Base-by-base conservation (phyloP, 2,888 invertebrate species). In the Drosophila vallismaia region DNA sequence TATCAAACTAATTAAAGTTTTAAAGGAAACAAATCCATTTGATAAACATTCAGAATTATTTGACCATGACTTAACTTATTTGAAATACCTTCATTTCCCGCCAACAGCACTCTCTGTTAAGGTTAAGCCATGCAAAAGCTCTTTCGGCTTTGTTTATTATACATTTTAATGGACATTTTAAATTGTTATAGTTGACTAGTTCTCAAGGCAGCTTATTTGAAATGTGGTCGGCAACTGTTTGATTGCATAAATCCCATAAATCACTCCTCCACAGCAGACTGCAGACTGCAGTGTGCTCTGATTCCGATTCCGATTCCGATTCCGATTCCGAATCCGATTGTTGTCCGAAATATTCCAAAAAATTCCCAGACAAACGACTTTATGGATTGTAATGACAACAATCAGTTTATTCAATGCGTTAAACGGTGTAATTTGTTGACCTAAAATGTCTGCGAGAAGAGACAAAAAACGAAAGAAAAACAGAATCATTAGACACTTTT, bases 241-340 rank as follows among this genome's bases (percentile, higher is more conserved):
- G 50, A 63, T 63, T 63, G 62, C 62, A 63, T 50, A 63, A 63
- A 50, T 36, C 63, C 26, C 36, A 50, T 62, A 63, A 62, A 45
- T 63, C 63, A 50, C 12, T 14, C 6, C 33, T 10, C n/a, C 33
- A 4, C 10, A 1, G 33, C 33, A 4, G n/a, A 14, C 48, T 60
- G 42, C 60, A 42, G n/a, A 28, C 33, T 19, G n/a, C 33, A 36
- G 55, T 8, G 14, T 14, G 9, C 14, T 42, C 40, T 33, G 33
- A 33, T 10, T 33, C 33, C 1, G 33, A 33, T 33, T 33, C 33
- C 10, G 33, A 33, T 14, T 44, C 26, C 12, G n/a, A 45, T 42
- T 55, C 33, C 1, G 33, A 33, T 33, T 33, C 33, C 10, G 33
- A 33, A 14, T 44, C 26, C 12, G n/a, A 45, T 42, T 55, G 56